Conservation (phyloP, 1,140 invertebrate genomes). For the Drosophila ironensis region DNA sequence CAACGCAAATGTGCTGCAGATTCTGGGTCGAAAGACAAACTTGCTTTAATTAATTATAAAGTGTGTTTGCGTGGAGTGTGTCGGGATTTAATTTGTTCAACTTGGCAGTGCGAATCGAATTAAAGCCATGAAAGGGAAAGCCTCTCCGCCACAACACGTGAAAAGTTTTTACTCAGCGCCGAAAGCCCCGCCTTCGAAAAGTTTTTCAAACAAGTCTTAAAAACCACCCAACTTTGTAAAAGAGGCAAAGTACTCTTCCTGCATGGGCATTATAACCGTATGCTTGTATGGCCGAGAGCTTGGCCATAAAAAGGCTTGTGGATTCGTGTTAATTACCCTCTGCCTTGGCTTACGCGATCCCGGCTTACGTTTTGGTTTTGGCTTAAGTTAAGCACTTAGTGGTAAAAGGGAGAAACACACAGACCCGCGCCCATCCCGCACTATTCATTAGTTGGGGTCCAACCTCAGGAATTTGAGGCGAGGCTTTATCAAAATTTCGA, state of each 20-base stretch:
- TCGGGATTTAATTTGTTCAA: conserved; percentile 1
- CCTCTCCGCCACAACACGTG: conserved; percentile 4
- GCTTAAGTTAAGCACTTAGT: conserved; percentile 32
- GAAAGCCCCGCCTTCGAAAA: conserved; percentile 4
- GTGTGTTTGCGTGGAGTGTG: conserved; percentile 4
- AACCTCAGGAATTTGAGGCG: conserved; percentile 55
- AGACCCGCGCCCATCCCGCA: background rate
- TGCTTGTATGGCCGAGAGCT: background rate
- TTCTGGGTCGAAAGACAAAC: conserved; percentile 44
- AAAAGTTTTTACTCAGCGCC: conserved; percentile 3
- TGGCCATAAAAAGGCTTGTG: conserved; percentile 17
- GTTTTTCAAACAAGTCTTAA: conserved; percentile 48
- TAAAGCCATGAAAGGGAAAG: background rate
- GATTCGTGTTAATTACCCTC: conserved; percentile 20
- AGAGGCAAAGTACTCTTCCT: background rate
- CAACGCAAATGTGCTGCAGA: conserved; percentile 39
- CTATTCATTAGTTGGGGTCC: conserved; percentile 37
- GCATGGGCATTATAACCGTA: conserved; percentile 3
- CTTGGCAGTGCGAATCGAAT: conserved; percentile 22
- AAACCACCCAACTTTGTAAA: conserved; percentile 46
- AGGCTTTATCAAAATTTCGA: conserved; percentile 58
- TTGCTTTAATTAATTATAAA: conserved; percentile 64
- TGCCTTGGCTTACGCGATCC: background rate
- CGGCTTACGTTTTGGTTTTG: conserved; percentile 21
- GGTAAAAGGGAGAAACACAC: background rate